Evolutionary conservation across 35 echinoderm and acorn worm genomes (phyloP), one percentile per base, ranked within the genome.

Genomic region (Chiridota heheva): DNA sequence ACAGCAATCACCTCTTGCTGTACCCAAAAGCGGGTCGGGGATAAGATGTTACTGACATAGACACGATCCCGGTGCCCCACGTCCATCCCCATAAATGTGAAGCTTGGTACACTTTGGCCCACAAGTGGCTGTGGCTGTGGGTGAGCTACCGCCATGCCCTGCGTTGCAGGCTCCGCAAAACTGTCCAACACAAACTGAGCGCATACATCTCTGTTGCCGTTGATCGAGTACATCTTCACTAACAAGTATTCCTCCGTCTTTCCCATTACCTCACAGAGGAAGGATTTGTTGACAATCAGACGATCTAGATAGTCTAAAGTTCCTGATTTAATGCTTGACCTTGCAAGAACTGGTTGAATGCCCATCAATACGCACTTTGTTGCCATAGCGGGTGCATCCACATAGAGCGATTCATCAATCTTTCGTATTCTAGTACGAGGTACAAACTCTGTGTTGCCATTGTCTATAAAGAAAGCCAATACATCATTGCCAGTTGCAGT

Each of bases 391-490:
- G 77, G 63, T 48, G 81, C 36, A 22, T 67, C 77, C 43, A 93
- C 60, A 26, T 82, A 45, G 1, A 72, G 44, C 4, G 42, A 55
- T 31, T 82, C 56, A 60, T 78, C 75, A 30, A 67, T 45, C n/a
- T 20, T 76, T 48, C 85, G 27, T 15, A 93, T 81, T 29, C 76
- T 58, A 8, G 43, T 85, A 41, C 78, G 58, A 40, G 90, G 90
- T 35, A 93, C 81, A 38, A 93, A 88, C 31, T 93, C 90, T 17
- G 90, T 93, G 84, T 86, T 93, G 2, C 90, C 90, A 36, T 88
- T 88, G 44, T 93, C 90, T 10, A 93, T 84, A 72, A 88, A 93
- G 25, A 77, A 93, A n/a, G 84, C 84, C 40, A 93, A 82, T 27
- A 93, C 90, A 51, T 93, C 90, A 56, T 93, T 93, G 39, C 85